Evolutionary conservation across 2,113 vertebrate species (phyloP), one percentile per base, ranked within the genome.

Genomic region (Maccullochella peelii): DNA sequence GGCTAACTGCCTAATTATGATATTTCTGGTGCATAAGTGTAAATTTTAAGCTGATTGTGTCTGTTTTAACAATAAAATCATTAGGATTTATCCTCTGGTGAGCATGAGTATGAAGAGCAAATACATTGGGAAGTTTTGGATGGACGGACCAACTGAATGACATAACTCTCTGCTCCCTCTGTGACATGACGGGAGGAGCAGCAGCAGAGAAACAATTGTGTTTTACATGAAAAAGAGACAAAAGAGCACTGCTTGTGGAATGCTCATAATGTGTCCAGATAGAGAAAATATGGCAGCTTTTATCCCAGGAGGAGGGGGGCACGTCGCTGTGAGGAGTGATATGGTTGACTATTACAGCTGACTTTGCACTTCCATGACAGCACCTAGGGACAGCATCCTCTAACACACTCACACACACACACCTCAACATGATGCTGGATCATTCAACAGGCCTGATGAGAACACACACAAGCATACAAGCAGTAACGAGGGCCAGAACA

Each of bases 351-450:
- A 38, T 54, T 79, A 76, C 44, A 79, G 79, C 82, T 90, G 88
- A 87, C 68, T 83, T 42, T 80, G 79, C 79, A 77, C 69, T 71
- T 80, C 44, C 38, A 14, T 79, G 59, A 63, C 78, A 84, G 27
- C 65, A 75, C 66, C 63, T 38, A 82, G 62, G 78, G 68, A 82
- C 69, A 86, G 62, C 38, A 73, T 86, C 27, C 70, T 27, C 5
- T 33, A 33, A 33, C 33, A 33, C 2, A 33, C 33, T 4, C 33
- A 33, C 33, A 33, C 33, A 33, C 33, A 62, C 54, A 84, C 21
- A 65, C 52, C 54, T 63, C 79, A 47, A 38, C 58, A 44, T 80
- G 76, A 52, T 44, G 8, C 52, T 83, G 76, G 80, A 76, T 74
- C 50, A 50, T 75, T 71, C 40, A 75, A 38, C 57, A 66, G n/a